A percentile compares a stretch with the other conserved stretches of the same genome.
Evolutionary conservation across 37 sponge, comb jelly and placozoan genomes (phyloP).

Genomic region (Geodia barretti): DNA sequence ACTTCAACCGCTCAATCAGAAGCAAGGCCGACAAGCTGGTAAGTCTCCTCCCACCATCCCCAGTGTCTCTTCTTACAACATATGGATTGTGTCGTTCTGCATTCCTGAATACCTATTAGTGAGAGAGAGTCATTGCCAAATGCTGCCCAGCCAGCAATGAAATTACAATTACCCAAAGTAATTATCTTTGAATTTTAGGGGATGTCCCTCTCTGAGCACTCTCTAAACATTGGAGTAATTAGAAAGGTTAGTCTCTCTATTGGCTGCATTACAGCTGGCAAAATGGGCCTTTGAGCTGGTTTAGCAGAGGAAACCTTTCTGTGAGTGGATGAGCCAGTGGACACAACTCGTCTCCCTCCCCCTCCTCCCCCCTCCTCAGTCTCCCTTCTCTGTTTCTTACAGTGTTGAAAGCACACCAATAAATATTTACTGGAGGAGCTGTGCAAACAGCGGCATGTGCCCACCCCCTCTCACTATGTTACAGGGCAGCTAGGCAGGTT

Average conservation of each 20-base stretch:
- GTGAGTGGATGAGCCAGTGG: not conserved
- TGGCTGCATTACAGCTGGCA: not conserved
- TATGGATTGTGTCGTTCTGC: not conserved
- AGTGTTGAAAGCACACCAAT: not conserved
- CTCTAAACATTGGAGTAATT: constrained; percentile 70
- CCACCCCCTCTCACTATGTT: constrained; percentile 8
- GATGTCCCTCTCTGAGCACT: constrained; percentile 83
- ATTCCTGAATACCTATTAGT: not conserved
- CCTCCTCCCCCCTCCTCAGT: not conserved
- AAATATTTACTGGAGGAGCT: not conserved
- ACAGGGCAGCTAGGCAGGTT: no score
- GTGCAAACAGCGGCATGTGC: not conserved
- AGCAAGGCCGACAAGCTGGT: constrained; percentile 77
- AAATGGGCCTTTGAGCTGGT: no score
- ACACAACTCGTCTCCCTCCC: not conserved
- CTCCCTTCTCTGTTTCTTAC: no score
- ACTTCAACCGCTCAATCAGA: constrained; percentile 88
- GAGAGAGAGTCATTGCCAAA: no score
- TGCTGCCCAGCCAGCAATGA: no score
- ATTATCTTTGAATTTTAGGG: constrained; percentile 44
- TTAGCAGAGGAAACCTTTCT: no score
- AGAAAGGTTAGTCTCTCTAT: constrained; percentile 55
- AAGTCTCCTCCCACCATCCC: not conserved
- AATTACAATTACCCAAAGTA: no score
- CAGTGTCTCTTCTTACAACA: not conserved